Percentiles rank a stretch among this genome's conserved stretches.
Conservation (phyloP, 2,113 vertebrate genomes). For the Cyprinodon variegatus region DNA sequence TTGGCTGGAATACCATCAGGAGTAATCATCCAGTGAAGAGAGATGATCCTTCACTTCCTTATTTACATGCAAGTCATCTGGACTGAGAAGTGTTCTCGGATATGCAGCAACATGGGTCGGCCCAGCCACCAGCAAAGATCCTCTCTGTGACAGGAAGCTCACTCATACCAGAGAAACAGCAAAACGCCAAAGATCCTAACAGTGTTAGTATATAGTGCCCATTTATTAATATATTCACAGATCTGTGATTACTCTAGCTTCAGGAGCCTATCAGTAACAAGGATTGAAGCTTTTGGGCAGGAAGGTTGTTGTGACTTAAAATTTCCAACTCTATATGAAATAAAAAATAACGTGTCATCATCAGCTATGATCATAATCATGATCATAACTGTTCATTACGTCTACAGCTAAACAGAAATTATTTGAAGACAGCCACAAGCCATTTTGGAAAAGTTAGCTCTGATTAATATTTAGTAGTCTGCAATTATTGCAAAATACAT, state of each 20-base stretch:
- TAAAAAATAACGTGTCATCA: conserved; percentile 42
- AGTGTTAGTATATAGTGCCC: not conserved
- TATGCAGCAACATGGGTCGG: too few species aligned
- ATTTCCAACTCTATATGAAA: conserved; percentile 27
- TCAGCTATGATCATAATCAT: conserved; percentile 4
- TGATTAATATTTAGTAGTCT: conserved; percentile 22
- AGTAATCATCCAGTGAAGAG: too few species aligned
- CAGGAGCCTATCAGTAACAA: not conserved
- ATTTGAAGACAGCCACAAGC: conserved; percentile 25
- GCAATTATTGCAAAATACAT: conserved; percentile 19
- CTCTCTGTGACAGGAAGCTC: too few species aligned
- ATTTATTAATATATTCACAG: not conserved
- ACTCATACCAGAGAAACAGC: too few species aligned
- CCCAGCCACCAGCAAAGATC: too few species aligned
- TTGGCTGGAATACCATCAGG: too few species aligned
- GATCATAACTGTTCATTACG: conserved; percentile 58
- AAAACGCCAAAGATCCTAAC: not conserved
- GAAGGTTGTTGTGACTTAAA: not conserved
- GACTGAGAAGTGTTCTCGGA: too few species aligned
- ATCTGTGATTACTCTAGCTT: not conserved
- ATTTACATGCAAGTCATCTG: too few species aligned
- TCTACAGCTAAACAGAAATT: conserved; percentile 26
- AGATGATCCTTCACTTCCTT: too few species aligned
- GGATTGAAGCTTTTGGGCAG: not conserved
- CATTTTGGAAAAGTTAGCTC: conserved; percentile 19